Base-by-base conservation (phyloP, 2,888 invertebrate genomes). In the Mythimna lalbum region DNA sequence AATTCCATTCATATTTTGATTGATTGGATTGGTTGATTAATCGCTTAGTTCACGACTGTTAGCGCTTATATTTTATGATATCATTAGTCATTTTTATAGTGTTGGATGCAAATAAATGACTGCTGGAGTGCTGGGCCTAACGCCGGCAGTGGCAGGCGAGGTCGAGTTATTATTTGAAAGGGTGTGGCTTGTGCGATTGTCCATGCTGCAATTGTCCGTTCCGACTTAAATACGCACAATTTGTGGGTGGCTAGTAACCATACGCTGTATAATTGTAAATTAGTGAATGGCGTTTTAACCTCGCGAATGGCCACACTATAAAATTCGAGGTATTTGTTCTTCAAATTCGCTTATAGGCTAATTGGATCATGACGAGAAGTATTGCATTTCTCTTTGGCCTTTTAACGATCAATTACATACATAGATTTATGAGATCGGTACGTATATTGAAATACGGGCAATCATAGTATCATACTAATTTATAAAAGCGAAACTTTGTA, bases 131-230 rank as follows among this genome's bases (percentile, higher is more conserved):
- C 31, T 57, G 33, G 27, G 63, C n/a, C 39, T 53, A 59, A 39
- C 62, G 52, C 65, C 47, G 31, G 31, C 49, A 70, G 50, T 52
- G 33, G 55, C 66, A 60, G 74, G 59, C 86, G 79, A 87, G 87
- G 87, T 81, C 86, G 70, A 36, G 53, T 73, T 80, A 81, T 85
- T 85, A 88, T 89, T 89, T 86, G 90, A 89, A 89, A 91, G 90
- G 92, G 92, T 89, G 90, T 86, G 90, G 87, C 83, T 53, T 81
- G 83, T 71, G 73, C 77, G 78, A 77, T 86, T 80, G 86, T 83
- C 80, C 80, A 75, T 81, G 78, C 72, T 78, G 82, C 72, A 78
- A 82, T 82, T 80, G 82, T 80, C 64, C 59, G 56, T 33, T 70
- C 61, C 61, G 50, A 66, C 27, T 64, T 63, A 63, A 74, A 72